phyloP scores from a whole-genome alignment of 2,113 vertebrate genomes.

The Cettia cetti region DNA sequence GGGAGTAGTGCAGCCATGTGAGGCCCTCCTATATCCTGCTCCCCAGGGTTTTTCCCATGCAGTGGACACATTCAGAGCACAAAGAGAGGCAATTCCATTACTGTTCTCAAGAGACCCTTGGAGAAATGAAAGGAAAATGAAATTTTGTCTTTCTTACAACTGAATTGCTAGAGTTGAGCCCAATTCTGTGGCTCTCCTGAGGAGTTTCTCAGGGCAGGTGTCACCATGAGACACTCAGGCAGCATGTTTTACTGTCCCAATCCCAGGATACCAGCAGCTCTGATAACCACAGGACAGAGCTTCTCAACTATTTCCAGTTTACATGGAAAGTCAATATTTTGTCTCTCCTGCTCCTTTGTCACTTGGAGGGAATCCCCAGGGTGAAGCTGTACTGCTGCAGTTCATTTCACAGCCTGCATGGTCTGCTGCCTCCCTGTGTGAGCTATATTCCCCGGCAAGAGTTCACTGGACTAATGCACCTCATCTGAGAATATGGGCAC shows the following conservation, averaged over 20 bases:
- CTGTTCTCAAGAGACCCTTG: not conserved
- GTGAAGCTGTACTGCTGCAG: conserved; percentile 21
- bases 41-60: not conserved
- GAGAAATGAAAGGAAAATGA: not conserved
- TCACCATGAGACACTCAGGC: not conserved
- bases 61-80: not conserved
- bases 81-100: not conserved
- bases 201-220: not conserved
- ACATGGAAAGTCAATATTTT: not conserved
- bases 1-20: not conserved
- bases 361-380: conserved; percentile 22
- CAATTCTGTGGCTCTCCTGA: not conserved
- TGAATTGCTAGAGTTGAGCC: not conserved
- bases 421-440: conserved; percentile 13
- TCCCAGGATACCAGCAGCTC: not conserved
- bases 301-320: not conserved
- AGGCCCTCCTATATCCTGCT: not conserved
- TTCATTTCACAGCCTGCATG: conserved; percentile 28
- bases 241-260: not conserved
- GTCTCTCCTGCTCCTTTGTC: not conserved
- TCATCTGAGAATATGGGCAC: not conserved
- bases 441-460: not conserved
- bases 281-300: not conserved
- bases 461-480: conserved; percentile 21
- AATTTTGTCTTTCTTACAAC: not conserved